These are phyloP conservation scores for Motacilla tschutschensis DNA, from an alignment of 2,113 vertebrate genomes.

Conservation along the genomic window DNA sequence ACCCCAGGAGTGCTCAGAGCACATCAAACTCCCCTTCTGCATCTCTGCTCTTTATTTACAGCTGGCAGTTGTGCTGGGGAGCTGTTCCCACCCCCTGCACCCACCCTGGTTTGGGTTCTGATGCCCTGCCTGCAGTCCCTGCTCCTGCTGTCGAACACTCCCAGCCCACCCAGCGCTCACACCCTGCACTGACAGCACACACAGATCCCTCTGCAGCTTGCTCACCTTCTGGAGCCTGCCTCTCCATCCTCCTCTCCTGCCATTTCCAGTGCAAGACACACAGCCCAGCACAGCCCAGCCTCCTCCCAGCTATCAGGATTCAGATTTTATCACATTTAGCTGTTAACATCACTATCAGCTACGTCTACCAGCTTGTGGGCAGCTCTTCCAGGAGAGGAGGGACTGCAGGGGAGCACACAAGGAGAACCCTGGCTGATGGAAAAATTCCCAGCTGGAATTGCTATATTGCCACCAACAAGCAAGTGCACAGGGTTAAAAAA, in stretches of 20 bases:
- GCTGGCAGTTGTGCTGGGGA: not conserved
- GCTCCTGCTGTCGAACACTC: not conserved
- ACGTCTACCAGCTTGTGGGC: not conserved
- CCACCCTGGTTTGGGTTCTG: not conserved
- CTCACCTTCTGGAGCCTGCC: not conserved
- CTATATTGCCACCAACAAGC: fast-evolving
- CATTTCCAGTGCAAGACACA: not conserved
- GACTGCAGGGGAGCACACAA: not conserved
- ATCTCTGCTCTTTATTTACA: fast-evolving
- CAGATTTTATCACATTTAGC: not conserved
- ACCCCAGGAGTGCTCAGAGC: not conserved
- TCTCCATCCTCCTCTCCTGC: not conserved
- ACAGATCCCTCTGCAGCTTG: not conserved
- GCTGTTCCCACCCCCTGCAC: not conserved
- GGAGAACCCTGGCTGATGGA: fast-evolving
- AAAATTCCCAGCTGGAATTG: not conserved
- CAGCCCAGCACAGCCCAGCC: not conserved
- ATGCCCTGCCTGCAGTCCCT: not conserved
- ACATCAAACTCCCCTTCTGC: not conserved
- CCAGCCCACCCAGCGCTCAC: not conserved
- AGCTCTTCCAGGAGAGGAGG: not conserved
- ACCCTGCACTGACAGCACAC: fast-evolving
- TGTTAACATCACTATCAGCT: not conserved
- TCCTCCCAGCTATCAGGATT: not conserved
- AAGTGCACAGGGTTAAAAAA: not conserved